Conservation (phyloP, 2,797 vertebrate genomes). For the Siniperca obscura region DNA sequence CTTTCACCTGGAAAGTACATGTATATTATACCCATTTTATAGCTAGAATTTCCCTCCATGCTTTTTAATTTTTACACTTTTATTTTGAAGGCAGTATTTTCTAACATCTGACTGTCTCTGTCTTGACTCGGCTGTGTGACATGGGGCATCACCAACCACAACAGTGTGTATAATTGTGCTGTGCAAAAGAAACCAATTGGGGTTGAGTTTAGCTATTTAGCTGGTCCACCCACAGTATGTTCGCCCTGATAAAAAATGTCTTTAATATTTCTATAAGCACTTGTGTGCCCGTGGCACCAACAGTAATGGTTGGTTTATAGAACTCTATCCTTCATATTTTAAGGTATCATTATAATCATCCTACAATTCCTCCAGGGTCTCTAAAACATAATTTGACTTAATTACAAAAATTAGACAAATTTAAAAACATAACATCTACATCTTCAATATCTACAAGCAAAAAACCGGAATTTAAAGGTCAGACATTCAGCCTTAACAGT, state of each 20-base stretch:
- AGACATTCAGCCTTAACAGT: neutral
- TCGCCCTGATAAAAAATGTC: neutral
- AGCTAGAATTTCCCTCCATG: neutral
- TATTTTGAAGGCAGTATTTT: slow-evolving; percentile 41
- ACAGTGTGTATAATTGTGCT: neutral
- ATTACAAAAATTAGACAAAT: neutral
- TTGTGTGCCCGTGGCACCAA: neutral
- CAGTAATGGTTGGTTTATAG: neutral
- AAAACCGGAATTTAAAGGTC: neutral
- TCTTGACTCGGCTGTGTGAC: slow-evolving; percentile 21
- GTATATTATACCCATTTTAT: too few relatives aligned
- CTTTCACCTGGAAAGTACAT: neutral
- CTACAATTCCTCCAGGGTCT: neutral
- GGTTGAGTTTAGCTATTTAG: neutral
- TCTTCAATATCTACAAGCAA: neutral
- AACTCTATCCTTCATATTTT: neutral
- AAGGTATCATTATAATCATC: neutral
- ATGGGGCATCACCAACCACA: neutral
- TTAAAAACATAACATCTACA: neutral
- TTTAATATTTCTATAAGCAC: neutral
- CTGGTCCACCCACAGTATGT: neutral
- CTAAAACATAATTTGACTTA: neutral
- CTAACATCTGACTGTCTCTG: neutral
- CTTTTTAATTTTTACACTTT: neutral
- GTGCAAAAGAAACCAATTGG: neutral